A percentile compares a stretch with the other conserved stretches of the same genome.
phyloP scores from a whole-genome alignment of 1,140 invertebrate species.

The Pseudachorutes palmiensis region DNA sequence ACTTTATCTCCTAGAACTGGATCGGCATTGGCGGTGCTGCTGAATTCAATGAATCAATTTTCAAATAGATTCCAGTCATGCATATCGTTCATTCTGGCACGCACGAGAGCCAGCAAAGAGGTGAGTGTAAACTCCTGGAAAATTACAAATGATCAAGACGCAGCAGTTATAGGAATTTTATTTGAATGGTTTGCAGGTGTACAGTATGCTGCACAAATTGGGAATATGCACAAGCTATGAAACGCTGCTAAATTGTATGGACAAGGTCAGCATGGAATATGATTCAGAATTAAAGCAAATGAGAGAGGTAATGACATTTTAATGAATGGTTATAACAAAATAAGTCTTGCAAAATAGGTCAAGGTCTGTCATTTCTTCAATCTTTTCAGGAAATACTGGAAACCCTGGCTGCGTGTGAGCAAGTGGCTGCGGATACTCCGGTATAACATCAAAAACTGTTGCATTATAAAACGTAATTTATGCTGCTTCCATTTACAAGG shows the following conservation, averaged over 20 bases:
- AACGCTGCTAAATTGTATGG: not conserved
- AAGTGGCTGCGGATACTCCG: no score
- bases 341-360: no score
- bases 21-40: not conserved
- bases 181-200: not conserved
- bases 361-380: no score
- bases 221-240: not conserved
- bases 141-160: not conserved
- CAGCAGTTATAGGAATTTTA: not conserved
- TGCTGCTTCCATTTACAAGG: no score
- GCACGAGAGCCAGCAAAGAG: not conserved
- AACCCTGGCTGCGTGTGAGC: no score
- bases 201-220: not conserved
- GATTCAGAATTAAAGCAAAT: not conserved
- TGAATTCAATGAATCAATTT: not conserved
- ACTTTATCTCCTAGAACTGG: not conserved
- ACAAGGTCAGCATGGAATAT: not conserved
- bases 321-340: no score
- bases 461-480: no score
- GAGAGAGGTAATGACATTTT: not conserved
- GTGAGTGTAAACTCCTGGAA: not conserved
- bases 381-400: no score
- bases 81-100: not conserved
- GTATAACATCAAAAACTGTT: no score
- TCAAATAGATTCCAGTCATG: not conserved